A percentile compares a stretch with the other conserved stretches of the same genome.
Conservation (phyloP, 2,113 vertebrate genomes). For the Bettongia penicillata region DNA sequence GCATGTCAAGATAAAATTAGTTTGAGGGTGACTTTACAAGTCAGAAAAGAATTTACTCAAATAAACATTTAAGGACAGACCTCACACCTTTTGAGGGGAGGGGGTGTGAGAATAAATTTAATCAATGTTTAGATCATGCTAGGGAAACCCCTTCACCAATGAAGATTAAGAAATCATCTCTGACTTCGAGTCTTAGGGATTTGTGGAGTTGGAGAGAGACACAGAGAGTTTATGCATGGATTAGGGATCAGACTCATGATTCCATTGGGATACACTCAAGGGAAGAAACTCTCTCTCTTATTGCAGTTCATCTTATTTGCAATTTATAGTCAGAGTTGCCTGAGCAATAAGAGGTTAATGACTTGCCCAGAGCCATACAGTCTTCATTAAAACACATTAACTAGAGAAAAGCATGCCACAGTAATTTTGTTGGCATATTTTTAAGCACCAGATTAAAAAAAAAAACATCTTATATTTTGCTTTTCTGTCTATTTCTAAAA, state of each 20-base stretch:
- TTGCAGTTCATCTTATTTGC: not conserved
- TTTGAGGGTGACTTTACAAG: not conserved
- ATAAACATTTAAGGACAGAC: not conserved
- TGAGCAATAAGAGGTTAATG: not conserved
- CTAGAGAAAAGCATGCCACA: not conserved
- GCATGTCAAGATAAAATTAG: not conserved
- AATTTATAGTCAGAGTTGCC: not conserved
- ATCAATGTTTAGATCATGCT: not conserved
- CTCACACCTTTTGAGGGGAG: not conserved
- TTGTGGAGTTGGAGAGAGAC: not conserved
- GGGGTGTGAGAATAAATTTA: not conserved
- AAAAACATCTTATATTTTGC: not conserved
- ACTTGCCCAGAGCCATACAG: not conserved
- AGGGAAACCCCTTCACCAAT: not conserved
- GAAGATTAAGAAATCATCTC: not conserved
- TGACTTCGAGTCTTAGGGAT: not conserved
- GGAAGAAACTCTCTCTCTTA: not conserved
- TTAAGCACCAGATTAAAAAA: not conserved
- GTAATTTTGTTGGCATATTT: not conserved
- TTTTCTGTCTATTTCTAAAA: not conserved
- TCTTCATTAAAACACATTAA: not conserved
- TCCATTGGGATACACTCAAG: not conserved
- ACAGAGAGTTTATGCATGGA: conserved; percentile 16
- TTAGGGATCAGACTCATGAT: conserved; percentile 31
- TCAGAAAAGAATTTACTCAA: not conserved